Conservation (phyloP, 2,888 invertebrate genomes). For the Elysia crispata region DNA sequence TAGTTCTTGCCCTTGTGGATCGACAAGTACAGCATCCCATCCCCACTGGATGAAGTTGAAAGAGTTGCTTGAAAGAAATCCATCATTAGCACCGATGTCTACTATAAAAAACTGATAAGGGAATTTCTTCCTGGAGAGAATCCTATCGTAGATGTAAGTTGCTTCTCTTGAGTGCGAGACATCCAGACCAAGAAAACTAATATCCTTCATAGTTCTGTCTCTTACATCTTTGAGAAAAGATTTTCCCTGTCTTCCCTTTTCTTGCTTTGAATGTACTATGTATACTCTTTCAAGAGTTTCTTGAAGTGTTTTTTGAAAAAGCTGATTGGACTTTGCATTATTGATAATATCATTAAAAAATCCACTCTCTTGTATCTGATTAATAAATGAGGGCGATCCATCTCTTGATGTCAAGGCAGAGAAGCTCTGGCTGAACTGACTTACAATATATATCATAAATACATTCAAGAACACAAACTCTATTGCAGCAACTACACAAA, state of each 20-base stretch:
- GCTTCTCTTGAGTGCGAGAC: constrained; percentile 67
- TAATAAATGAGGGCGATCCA: constrained; percentile 45
- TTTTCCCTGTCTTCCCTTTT: background rate
- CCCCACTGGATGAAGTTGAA: constrained; percentile 70
- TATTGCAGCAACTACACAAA: constrained; percentile 51
- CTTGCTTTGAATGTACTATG: constrained; percentile 48
- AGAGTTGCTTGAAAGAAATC: constrained; percentile 68
- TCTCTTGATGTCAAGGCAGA: constrained; percentile 38
- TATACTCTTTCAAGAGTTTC: constrained; percentile 63
- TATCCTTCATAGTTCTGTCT: constrained; percentile 22
- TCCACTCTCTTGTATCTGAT: constrained; percentile 54
- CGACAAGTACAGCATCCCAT: constrained; percentile 70
- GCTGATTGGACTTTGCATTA: constrained; percentile 59
- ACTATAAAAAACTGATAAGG: constrained; percentile 59
- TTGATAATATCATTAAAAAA: constrained; percentile 50
- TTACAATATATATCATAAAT: constrained; percentile 52
- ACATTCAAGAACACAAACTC: constrained; percentile 61
- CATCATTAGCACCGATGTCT: constrained; percentile 72
- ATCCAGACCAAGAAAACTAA: constrained; percentile 60
- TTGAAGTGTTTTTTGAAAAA: constrained; percentile 58
- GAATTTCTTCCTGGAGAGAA: constrained; percentile 52
- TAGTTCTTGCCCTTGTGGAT: constrained; percentile 62
- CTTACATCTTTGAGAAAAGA: background rate
- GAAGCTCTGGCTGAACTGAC: constrained; percentile 48
- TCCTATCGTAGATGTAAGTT: constrained; percentile 59